Conservation (phyloP, 2,888 invertebrate species). For the Nephrotoma flavescens region DNA sequence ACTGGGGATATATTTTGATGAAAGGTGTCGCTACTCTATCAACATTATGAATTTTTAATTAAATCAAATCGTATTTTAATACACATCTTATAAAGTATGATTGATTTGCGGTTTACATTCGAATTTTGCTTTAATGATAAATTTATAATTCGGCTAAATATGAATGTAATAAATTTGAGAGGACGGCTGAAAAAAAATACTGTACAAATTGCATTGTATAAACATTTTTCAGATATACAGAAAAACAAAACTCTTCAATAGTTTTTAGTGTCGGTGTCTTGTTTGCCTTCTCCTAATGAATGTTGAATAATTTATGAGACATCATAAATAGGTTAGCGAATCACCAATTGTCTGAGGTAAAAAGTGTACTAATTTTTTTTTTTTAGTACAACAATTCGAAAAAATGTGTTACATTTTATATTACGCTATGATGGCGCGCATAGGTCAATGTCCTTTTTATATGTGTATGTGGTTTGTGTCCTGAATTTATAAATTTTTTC, state of each 20-base stretch:
- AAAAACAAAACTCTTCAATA: not conserved
- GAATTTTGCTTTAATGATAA: not conserved
- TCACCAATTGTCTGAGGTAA: not conserved
- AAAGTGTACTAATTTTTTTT: not conserved
- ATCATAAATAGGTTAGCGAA: not conserved
- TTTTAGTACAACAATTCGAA: not conserved
- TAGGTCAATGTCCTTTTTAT: not conserved
- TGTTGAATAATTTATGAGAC: not conserved
- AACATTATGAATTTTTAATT: not conserved
- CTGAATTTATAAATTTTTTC: not conserved
- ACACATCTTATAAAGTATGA: not conserved
- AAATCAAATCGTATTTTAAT: not conserved
- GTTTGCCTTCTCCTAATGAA: not conserved
- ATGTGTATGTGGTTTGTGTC: not conserved
- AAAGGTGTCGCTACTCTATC: not conserved
- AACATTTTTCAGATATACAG: too few relatives aligned
- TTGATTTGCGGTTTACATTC: not conserved
- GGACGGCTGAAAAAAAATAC: not conserved
- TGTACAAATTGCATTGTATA: not conserved
- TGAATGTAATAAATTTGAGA: not conserved
- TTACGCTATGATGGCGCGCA: not conserved
- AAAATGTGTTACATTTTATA: not conserved
- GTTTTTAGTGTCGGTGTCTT: not conserved
- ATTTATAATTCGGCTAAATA: not conserved
- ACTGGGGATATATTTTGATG: not conserved